A percentile compares a stretch with the other conserved stretches of the same genome.
phyloP scores from a whole-genome alignment of 1,140 invertebrate species.

The Papilio dardanus region DNA sequence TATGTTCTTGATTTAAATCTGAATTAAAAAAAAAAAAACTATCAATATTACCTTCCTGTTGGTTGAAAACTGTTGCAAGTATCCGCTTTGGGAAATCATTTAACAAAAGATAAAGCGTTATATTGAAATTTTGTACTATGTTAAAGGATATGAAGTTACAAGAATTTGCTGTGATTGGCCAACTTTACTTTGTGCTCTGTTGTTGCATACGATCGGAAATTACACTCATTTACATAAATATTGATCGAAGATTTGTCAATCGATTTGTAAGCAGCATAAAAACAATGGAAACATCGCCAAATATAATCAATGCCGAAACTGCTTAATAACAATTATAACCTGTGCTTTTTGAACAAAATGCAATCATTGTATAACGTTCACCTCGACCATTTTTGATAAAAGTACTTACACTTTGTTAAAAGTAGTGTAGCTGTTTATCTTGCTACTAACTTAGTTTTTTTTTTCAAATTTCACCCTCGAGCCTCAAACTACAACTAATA shows the following conservation, averaged over 20 bases:
- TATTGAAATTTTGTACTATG: neutral
- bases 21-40: too few species aligned
- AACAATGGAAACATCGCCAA: neutral
- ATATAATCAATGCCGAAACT: too few species aligned
- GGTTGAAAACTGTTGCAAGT: neutral
- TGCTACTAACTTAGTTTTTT: too few species aligned
- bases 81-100: neutral
- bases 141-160: neutral
- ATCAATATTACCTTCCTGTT: neutral
- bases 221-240: neutral
- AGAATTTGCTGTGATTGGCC: neutral
- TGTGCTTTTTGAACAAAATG: too few species aligned
- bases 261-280: neutral
- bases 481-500: too few species aligned
- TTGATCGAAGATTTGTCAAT: neutral
- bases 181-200: conserved; percentile 1
- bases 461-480: too few species aligned
- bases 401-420: too few species aligned
- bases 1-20: too few species aligned
- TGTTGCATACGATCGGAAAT: neutral
- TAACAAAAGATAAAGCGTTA: neutral
- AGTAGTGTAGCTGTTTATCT: too few species aligned
- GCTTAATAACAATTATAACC: too few species aligned
- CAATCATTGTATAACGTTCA: too few species aligned
- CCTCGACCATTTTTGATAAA: too few species aligned